A percentile compares a stretch with the other conserved stretches of the same genome.
Conservation (phyloP, 2,797 vertebrate species). For the Momotus momota region DNA sequence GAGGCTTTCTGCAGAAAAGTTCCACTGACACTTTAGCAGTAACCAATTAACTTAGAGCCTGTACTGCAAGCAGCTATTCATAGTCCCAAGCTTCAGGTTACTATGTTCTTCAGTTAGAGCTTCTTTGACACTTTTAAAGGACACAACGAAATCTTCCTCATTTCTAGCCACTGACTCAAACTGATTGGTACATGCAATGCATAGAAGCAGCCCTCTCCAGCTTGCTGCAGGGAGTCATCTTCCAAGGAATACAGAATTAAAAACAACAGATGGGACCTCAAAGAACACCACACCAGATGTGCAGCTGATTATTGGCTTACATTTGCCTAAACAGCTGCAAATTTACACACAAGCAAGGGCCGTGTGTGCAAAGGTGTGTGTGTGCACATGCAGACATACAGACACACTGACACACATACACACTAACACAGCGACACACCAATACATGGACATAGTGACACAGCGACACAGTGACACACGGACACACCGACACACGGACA, state of each 20-base stretch:
- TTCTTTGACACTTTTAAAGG: neutral
- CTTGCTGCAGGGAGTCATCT: neutral
- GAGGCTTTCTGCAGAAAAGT: neutral
- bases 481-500: too few relatives aligned
- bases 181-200: neutral
- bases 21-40: neutral
- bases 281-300: neutral
- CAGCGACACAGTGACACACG: neutral
- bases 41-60: neutral
- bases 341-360: accelerated
- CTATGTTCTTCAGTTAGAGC: neutral
- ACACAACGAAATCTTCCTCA: neutral
- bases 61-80: neutral
- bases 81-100: neutral
- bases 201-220: neutral
- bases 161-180: neutral
- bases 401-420: too few relatives aligned
- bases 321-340: neutral
- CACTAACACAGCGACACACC: too few relatives aligned
- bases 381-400: accelerated
- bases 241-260: neutral
- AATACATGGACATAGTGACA: too few relatives aligned
- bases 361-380: neutral
- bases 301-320: neutral
- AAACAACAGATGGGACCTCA: neutral